Conservation (phyloP, 2,113 vertebrate species). For the Chaetodon trifascialis region DNA sequence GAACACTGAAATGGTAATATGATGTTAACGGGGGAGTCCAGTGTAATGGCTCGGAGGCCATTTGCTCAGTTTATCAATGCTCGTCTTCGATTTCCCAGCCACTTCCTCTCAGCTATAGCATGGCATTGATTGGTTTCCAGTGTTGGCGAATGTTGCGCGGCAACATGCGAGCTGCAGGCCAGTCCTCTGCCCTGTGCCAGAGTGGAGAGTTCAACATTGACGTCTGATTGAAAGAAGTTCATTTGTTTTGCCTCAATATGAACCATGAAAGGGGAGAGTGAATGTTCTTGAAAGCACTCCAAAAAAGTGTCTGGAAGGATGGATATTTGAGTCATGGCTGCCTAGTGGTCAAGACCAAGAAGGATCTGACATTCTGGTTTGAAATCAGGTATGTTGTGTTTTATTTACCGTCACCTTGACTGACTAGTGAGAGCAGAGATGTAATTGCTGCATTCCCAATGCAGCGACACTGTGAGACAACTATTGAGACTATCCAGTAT, state of each 20-base stretch:
- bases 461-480: not conserved
- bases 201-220: slow-evolving; percentile 55
- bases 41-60: slow-evolving; percentile 48
- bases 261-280: slow-evolving; percentile 18
- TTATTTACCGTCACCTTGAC: not conserved
- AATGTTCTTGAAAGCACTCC: slow-evolving; percentile 19
- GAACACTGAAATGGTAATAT: slow-evolving; percentile 28
- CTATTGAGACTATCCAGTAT: slow-evolving; percentile 11
- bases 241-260: slow-evolving; percentile 35
- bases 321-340: slow-evolving; percentile 35
- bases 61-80: slow-evolving; percentile 68
- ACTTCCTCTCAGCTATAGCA: slow-evolving; percentile 67
- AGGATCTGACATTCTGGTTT: slow-evolving; percentile 42
- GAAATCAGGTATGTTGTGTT: slow-evolving; percentile 59
- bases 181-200: slow-evolving; percentile 55
- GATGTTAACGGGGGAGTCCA: slow-evolving; percentile 41
- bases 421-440: not conserved
- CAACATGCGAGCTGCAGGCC: slow-evolving; percentile 65
- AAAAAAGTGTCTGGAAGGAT: slow-evolving; percentile 12
- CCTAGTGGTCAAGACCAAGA: not conserved
- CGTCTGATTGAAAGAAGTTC: slow-evolving; percentile 14
- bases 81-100: slow-evolving; percentile 60
- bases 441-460: not conserved
- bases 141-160: slow-evolving; percentile 49
- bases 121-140: slow-evolving; percentile 68